Evolutionary conservation across 2,888 invertebrate genomes (phyloP).

Genomic region (Lepetodrilus schrolli): DNA sequence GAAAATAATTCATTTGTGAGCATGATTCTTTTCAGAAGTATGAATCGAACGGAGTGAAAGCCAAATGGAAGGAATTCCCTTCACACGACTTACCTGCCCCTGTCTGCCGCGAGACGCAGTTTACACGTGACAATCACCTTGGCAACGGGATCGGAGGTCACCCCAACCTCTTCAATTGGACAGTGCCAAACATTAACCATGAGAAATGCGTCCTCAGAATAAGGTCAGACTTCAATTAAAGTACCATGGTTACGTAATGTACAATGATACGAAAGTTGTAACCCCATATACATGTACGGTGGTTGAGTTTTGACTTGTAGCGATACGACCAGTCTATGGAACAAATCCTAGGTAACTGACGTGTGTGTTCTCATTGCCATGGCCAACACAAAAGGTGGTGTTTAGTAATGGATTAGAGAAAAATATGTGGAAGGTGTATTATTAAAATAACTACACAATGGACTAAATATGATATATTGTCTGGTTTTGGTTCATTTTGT

Average conservation of each 20-base stretch:
- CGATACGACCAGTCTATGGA: background rate
- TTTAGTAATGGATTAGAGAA: too few relatives aligned
- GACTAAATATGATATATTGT: too few relatives aligned
- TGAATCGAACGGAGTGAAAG: slow-evolving; percentile 49
- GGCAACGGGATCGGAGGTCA: slow-evolving; percentile 73
- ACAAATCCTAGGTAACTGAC: background rate
- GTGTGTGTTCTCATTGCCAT: too few relatives aligned
- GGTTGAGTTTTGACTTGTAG: background rate
- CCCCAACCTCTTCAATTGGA: slow-evolving; percentile 73
- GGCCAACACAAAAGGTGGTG: too few relatives aligned
- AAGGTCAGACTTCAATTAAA: too few relatives aligned
- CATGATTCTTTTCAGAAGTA: slow-evolving; percentile 48
- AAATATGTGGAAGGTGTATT: too few relatives aligned
- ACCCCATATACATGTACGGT: too few relatives aligned
- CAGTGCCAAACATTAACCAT: slow-evolving; percentile 66
- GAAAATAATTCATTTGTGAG: too few relatives aligned
- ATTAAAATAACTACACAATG: too few relatives aligned
- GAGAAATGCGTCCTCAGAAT: slow-evolving; percentile 73
- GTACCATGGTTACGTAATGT: background rate
- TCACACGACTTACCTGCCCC: slow-evolving; percentile 71
- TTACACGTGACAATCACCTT: slow-evolving; percentile 74
- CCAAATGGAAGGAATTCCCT: slow-evolving; percentile 66
- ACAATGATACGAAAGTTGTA: too few relatives aligned
- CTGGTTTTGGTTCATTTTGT: too few relatives aligned
- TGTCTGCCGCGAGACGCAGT: slow-evolving; percentile 73